A percentile compares a stretch with the other conserved stretches of the same genome.
Conservation (phyloP, 2,797 vertebrate species). For the Schizopygopsis pylzovi region DNA sequence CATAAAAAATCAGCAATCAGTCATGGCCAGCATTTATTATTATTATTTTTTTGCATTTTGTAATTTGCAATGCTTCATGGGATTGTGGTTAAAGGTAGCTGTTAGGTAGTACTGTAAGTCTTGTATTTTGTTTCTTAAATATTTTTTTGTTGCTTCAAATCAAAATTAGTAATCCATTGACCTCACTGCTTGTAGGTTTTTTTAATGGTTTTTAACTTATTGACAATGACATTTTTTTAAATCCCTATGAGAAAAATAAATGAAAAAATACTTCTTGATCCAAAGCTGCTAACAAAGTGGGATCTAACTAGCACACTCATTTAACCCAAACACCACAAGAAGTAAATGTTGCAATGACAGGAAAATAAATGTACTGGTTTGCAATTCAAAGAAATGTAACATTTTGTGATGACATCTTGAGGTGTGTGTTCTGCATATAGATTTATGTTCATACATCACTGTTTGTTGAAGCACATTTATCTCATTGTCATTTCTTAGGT, state of each 20-base stretch:
- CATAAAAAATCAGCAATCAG: too few species aligned
- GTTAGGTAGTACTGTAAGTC: background rate
- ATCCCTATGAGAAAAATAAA: background rate
- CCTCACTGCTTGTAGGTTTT: background rate
- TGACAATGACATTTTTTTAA: background rate
- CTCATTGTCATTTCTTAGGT: background rate
- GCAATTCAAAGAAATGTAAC: background rate
- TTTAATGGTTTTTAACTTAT: background rate
- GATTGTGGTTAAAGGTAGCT: too few species aligned
- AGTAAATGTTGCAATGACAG: background rate
- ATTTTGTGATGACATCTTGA: background rate
- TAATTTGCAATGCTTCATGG: too few species aligned
- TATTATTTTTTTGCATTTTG: too few species aligned
- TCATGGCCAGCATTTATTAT: too few species aligned
- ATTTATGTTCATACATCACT: background rate
- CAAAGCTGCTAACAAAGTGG: background rate
- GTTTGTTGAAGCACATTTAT: background rate
- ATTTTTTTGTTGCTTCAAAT: background rate
- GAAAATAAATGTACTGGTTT: background rate
- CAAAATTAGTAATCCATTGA: background rate
- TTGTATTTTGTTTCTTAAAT: background rate
- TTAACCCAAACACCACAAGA: background rate
- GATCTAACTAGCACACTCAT: background rate
- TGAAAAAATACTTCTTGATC: background rate
- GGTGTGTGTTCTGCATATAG: background rate